Conservation (phyloP, 2,888 invertebrate species). For the Lydus trimaculatus region DNA sequence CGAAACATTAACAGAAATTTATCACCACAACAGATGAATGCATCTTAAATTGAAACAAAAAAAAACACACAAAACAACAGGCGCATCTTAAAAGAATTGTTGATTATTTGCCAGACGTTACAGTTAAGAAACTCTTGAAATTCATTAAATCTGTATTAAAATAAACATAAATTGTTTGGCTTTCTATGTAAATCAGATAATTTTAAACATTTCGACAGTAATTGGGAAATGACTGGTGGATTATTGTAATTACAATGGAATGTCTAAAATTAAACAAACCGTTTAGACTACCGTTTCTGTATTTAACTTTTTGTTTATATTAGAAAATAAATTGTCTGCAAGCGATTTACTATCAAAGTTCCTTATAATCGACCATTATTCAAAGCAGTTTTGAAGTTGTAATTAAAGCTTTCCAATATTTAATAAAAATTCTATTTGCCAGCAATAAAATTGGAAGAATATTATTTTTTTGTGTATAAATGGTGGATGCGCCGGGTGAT, state of each 20-base stretch:
- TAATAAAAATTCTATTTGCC: not conserved
- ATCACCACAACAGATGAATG: conserved; percentile 5
- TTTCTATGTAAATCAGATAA: not conserved
- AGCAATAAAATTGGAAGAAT: not conserved
- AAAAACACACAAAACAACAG: too few species aligned
- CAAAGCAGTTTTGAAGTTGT: conserved; percentile 1
- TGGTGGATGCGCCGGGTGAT: conserved; percentile 15
- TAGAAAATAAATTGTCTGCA: not conserved
- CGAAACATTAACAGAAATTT: conserved; percentile 10
- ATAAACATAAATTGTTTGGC: not conserved
- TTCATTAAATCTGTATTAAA: conserved; percentile 3
- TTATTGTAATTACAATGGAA: not conserved
- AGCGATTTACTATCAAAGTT: not conserved
- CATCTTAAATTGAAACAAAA: not conserved
- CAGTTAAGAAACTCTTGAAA: not conserved
- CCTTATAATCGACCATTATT: not conserved
- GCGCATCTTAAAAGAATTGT: not conserved
- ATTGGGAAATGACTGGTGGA: not conserved
- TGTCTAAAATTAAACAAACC: conserved; percentile 3
- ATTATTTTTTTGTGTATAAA: not conserved
- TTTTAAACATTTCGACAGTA: not conserved
- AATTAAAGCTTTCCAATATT: not conserved
- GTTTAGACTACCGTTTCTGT: not conserved
- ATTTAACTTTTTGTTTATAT: conserved; percentile 1
- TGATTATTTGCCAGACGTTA: not conserved